Percentiles rank a stretch among this genome's conserved stretches.
These are phyloP conservation scores for Watsonalla cultraria DNA, from an alignment of 2,888 invertebrate species.

Conservation along the genomic window DNA sequence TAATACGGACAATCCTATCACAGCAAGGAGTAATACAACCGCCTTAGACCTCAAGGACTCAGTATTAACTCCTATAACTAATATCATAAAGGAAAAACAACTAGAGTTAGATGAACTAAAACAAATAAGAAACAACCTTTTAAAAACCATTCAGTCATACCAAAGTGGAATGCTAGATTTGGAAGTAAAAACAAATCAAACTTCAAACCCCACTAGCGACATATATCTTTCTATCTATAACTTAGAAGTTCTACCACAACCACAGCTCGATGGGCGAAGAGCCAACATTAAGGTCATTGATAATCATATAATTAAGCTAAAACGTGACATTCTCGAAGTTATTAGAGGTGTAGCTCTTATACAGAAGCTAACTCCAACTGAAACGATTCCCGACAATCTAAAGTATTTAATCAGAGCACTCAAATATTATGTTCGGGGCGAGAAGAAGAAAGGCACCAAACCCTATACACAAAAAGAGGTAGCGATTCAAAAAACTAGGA, in stretches of 20 bases:
- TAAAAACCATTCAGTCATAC: constrained; percentile 26
- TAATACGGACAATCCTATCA: background rate
- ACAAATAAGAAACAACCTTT: constrained; percentile 36
- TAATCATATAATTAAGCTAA: constrained; percentile 42
- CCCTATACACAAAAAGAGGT: background rate
- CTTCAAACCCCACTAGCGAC: constrained; percentile 6
- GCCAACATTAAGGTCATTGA: constrained; percentile 19
- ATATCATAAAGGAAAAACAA: constrained; percentile 41
- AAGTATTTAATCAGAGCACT: constrained; percentile 37
- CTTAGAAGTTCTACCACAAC: constrained; percentile 29
- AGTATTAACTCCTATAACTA: constrained; percentile 36
- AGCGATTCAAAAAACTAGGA: constrained; percentile 8
- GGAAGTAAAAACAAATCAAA: constrained; percentile 10
- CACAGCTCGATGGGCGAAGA: constrained; percentile 21
- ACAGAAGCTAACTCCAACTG: constrained; percentile 25
- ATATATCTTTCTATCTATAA: constrained; percentile 31
- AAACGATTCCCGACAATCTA: constrained; percentile 33
- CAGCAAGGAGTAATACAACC: constrained; percentile 6
- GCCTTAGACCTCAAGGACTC: constrained; percentile 22
- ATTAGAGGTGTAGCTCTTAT: constrained; percentile 39
- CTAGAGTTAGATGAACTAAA: constrained; percentile 42
- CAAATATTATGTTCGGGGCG: constrained; percentile 39
- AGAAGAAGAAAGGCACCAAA: constrained; percentile 7
- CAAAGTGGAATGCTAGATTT: constrained; percentile 16
- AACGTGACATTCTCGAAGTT: constrained; percentile 47